phyloP scores from a whole-genome alignment of 1,140 invertebrate species.

The Aculops lycopersici region DNA sequence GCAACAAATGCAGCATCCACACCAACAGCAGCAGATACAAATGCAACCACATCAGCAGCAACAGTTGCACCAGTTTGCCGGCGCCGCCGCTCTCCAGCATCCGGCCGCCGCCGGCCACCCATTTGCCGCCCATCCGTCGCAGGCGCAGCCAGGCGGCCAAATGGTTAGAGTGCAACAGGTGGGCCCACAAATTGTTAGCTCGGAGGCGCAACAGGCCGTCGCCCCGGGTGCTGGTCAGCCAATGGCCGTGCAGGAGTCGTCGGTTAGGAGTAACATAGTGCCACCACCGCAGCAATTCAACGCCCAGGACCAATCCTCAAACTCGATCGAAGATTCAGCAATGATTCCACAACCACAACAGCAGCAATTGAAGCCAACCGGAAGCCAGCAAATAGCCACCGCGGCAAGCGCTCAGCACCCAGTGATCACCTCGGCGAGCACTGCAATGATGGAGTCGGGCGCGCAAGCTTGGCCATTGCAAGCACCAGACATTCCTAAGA shows the following conservation, averaged over 20 bases:
- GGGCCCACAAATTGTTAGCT: not conserved
- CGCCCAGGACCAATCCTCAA: not conserved
- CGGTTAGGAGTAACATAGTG: not conserved
- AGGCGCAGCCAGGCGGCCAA: not conserved
- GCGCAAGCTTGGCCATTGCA: slow-evolving; percentile 10
- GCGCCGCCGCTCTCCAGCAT: not conserved
- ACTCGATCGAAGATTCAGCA: not conserved
- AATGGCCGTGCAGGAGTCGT: not conserved
- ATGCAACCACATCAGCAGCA: not conserved
- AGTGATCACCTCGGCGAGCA: slow-evolving; percentile 5
- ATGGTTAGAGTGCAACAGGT: not conserved
- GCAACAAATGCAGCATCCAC: too few relatives aligned
- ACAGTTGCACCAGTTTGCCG: not conserved
- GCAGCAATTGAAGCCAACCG: not conserved
- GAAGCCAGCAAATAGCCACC: not conserved
- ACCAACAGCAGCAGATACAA: not conserved
- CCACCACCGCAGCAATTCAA: not conserved
- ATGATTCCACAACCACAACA: not conserved
- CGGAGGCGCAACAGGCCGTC: not conserved
- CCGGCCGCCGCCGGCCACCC: not conserved
- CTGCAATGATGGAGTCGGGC: slow-evolving; percentile 9
- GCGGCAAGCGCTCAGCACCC: not conserved
- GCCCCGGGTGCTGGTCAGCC: not conserved
- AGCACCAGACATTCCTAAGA: slow-evolving; percentile 13
- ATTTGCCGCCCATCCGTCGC: not conserved